A percentile compares a stretch with the other conserved stretches of the same genome.
Conservation (phyloP, 2,797 vertebrate species). For the Neosalanx taihuensis region DNA sequence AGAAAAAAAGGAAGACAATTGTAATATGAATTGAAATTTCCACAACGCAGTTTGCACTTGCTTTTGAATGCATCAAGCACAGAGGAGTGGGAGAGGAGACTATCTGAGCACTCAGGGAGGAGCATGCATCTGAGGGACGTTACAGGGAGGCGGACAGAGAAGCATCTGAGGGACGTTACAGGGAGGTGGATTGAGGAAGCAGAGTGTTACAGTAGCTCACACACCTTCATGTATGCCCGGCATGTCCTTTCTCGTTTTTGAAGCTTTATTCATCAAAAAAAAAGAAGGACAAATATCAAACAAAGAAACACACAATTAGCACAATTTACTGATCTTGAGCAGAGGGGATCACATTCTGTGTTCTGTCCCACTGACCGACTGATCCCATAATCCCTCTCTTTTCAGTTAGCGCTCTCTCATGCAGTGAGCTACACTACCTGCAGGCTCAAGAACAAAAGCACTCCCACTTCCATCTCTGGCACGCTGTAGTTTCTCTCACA, state of each 20-base stretch:
- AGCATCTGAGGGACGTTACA: constrained; percentile 76
- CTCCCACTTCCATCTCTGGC: constrained; percentile 22
- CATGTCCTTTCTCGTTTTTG: constrained; percentile 99
- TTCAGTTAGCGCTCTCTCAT: constrained; percentile 4
- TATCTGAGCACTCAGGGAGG: constrained; percentile 58
- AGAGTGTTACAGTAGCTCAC: constrained; percentile 78
- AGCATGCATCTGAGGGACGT: constrained; percentile 78
- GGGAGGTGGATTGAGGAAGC: constrained; percentile 74
- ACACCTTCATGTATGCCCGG: constrained; percentile 99
- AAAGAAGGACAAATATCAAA: constrained; percentile 68
- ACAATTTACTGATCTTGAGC: constrained; percentile 55
- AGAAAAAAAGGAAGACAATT: constrained; percentile 40
- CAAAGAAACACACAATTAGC: constrained; percentile 71
- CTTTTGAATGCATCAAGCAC: constrained; percentile 76
- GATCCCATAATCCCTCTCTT: constrained; percentile 8
- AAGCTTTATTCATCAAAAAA: constrained; percentile 90
- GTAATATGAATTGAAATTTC: constrained; percentile 54
- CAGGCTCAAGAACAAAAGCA: constrained; percentile 23
- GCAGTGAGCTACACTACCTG: constrained; percentile 26
- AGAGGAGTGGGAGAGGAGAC: constrained; percentile 48
- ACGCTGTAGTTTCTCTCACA: constrained; percentile 30
- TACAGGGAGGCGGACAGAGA: constrained; percentile 69
- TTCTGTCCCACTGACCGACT: constrained; percentile 21
- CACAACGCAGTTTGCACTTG: constrained; percentile 51
- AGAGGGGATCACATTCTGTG: constrained; percentile 27